Conservation (phyloP, 2,888 invertebrate species). For the Agrilus cyanescens region DNA sequence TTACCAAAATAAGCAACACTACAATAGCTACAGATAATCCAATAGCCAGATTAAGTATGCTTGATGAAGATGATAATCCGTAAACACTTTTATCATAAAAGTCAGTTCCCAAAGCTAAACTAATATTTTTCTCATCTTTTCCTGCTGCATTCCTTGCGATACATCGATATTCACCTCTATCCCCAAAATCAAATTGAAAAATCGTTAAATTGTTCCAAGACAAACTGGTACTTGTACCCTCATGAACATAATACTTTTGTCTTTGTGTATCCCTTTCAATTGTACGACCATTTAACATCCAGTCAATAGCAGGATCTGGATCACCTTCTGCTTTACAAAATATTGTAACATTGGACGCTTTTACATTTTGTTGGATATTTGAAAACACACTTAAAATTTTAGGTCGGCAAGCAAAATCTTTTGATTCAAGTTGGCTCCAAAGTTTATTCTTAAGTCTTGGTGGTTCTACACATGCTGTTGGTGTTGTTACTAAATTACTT, state of each 20-base stretch:
- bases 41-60: constrained; percentile 32
- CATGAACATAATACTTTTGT: constrained; percentile 8
- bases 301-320: constrained; percentile 63
- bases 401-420: constrained; percentile 75
- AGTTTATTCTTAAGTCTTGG: constrained; percentile 50
- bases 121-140: constrained; percentile 62
- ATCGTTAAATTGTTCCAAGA: constrained; percentile 50
- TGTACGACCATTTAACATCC: constrained; percentile 56
- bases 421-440: constrained; percentile 60
- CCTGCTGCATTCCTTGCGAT: constrained; percentile 75
- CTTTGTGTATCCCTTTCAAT: constrained; percentile 39
- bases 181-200: constrained; percentile 36
- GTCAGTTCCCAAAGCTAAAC: constrained; percentile 39
- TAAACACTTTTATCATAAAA: constrained; percentile 21
- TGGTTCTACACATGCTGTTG: constrained; percentile 64
- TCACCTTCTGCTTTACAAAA: constrained; percentile 65
- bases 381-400: constrained; percentile 54
- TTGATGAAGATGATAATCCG: constrained; percentile 13
- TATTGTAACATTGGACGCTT: constrained; percentile 55
- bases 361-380: constrained; percentile 48
- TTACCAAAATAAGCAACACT: constrained; percentile 37
- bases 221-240: constrained; percentile 15
- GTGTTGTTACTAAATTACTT: constrained; percentile 60
- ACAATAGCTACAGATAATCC: constrained; percentile 38
- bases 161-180: constrained; percentile 49